Percentiles rank a stretch among this genome's conserved stretches.
phyloP scores from a whole-genome alignment of 2,113 vertebrate genomes.

The Leptobrachium leishanense region DNA sequence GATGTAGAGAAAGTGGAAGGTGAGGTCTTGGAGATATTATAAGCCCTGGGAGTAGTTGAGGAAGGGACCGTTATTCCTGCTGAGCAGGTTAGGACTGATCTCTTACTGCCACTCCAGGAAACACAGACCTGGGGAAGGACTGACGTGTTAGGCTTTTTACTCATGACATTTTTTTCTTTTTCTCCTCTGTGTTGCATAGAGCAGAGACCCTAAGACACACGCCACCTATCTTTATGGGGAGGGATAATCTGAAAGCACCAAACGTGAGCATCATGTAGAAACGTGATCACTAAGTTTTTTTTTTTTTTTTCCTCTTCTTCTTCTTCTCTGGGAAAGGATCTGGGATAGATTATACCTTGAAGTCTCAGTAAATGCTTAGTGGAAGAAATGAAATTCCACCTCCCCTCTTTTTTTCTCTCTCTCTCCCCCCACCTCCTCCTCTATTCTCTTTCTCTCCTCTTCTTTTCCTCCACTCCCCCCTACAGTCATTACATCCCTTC shows the following conservation, averaged over 20 bases:
- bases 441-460: conserved; percentile 6
- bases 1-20: conserved; percentile 70
- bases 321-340: conserved; percentile 83
- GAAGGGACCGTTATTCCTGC: conserved; percentile 98
- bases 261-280: conserved; percentile 99
- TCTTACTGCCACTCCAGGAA: conserved; percentile 99
- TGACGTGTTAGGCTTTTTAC: conserved; percentile 99
- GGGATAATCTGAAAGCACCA: conserved; percentile 98
- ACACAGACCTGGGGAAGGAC: conserved; percentile 99
- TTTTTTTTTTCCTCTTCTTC: no score
- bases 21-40: conserved; percentile 88
- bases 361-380: conserved; percentile 81
- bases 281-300: conserved; percentile 86
- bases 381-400: conserved; percentile 82
- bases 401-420: conserved; percentile 63
- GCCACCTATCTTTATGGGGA: conserved; percentile 99
- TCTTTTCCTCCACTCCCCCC: conserved; percentile 23
- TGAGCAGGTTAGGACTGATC: conserved; percentile 99
- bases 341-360: conserved; percentile 91
- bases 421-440: conserved; percentile 10
- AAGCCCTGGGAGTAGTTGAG: conserved; percentile 90
- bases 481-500: no score
- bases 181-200: conserved; percentile 90
- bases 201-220: conserved; percentile 96
- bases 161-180: conserved; percentile 99